Evolutionary conservation across 2,113 vertebrate species (phyloP), one percentile per base, ranked within the genome.

Genomic region (Oenanthe melanoleuca): DNA sequence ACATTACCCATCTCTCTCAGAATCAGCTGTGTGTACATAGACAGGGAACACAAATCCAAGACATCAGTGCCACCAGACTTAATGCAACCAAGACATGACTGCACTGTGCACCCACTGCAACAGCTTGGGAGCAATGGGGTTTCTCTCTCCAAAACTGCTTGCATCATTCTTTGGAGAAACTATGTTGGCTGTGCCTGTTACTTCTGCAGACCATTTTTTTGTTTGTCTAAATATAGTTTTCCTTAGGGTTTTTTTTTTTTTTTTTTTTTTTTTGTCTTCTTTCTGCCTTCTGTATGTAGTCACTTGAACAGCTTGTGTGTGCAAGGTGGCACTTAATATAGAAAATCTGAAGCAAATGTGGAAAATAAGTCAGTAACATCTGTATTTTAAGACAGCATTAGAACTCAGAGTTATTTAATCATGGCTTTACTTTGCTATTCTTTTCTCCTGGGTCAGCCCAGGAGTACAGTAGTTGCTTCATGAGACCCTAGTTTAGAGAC

Each of bases 341-440:
- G 56, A 75, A 92, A 73, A 89, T 38, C 50, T 92, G 91, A 94
- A 89, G 69, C 47, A 90, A 95, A 82, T 44, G 55, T n/a, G 83
- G 78, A 91, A 44, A 70, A 60, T 31, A 94, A 95, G n/a, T 95
- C 45, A 90, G 42, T 86, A 84, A 91, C 55, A 60, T 56, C 60
- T 86, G 79, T 79, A 85, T 61, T 89, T 25, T 34, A 82, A 59
- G 70, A 70, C 67, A 95, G 49, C 93, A 72, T 93, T 95, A 87
- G 59, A 92, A 81, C 44, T 93, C 31, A 29, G 59, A 92, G 49
- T 81, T 93, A 85, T 83, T 94, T 97, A 94, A 92, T 93, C 67
- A 65, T 78, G 44, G 92, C 40, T 96, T 95, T 92, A 74, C 83
- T 97, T 97, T 94, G 69, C 31, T 90, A 61, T 79, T 78, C 24